Evolutionary conservation across 2,797 vertebrate species (phyloP).

Genomic region (Scyliorhinus canicula): DNA sequence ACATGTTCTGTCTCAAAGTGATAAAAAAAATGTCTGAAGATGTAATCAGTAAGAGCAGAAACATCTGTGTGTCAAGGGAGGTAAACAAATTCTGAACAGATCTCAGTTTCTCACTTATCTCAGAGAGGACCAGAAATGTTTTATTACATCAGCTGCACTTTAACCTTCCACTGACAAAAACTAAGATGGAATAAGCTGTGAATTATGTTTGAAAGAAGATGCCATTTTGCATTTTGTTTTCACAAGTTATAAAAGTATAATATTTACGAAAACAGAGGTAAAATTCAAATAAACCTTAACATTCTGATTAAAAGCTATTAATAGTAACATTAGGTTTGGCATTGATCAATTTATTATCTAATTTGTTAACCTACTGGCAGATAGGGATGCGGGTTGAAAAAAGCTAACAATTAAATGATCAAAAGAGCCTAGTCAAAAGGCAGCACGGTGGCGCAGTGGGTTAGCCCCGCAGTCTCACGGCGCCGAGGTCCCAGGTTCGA

Average conservation of each 20-base stretch:
- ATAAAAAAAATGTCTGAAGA: slow-evolving; percentile 35
- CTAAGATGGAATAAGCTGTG: not conserved
- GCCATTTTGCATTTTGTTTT: not conserved
- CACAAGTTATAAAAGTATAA: not conserved
- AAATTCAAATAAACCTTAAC: not conserved
- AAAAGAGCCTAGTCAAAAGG: too few species aligned
- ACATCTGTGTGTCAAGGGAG: not conserved
- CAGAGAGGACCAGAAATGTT: not conserved
- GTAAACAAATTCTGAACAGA: not conserved
- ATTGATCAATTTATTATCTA: not conserved
- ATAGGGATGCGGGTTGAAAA: not conserved
- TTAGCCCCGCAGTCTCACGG: too few species aligned
- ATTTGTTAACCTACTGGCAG: not conserved
- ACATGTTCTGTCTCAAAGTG: slow-evolving; percentile 28
- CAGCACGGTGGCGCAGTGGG: too few species aligned
- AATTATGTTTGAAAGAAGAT: not conserved
- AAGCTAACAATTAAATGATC: not conserved
- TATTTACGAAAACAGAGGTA: not conserved
- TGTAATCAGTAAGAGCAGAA: slow-evolving; percentile 27
- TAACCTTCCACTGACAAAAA: not conserved
- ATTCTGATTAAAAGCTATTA: not conserved
- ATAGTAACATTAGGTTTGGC: not conserved
- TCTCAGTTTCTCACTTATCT: slow-evolving; percentile 2
- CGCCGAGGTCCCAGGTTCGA: too few species aligned
- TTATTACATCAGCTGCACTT: slow-evolving; percentile 2